Evolutionary conservation across 2,888 invertebrate species (phyloP), one percentile per base, ranked within the genome.

Genomic region (Lasioglossum villosulum): DNA sequence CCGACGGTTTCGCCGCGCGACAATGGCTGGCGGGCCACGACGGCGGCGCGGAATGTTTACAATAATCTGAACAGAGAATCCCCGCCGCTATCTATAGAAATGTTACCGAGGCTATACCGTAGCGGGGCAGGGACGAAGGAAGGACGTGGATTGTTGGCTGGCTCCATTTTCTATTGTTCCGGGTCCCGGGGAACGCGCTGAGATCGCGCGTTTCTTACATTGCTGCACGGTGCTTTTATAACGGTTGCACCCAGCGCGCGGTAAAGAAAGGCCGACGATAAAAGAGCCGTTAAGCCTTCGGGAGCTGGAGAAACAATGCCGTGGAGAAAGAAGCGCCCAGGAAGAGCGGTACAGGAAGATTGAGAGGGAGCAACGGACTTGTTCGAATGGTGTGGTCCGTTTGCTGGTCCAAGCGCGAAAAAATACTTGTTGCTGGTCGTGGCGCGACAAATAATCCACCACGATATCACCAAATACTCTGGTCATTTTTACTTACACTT

Each of bases 231-330:
- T 39, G 90, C 89, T 88, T 90, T 92, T 90, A 91, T 91, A 91
- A 91, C 89, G 88, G 87, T 90, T 90, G 84, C 88, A 84, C 82
- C 87, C 82, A 56, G 78, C 73, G 71, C 75, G 66, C n/a, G 78
- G 56, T 59, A 81, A 88, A 83, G 89, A 91, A 92, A 90, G 91
- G 80, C 74, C 82, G 82, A 68, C 87, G 86, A 91, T 92, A 92
- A 92, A 92, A 90, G 86, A 88, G 86, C 87, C 89, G 92, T 91
- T 92, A 91, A 86, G 88, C 84, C 87, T 83, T 87, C 84, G 83
- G 72, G 83, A 70, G 79, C 76, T 66, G 71, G 82, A 84, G 86
- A 88, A 86, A 90, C 82, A 90, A 82, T 84, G 86, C 75, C 12
- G 73, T 56, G 75, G 37, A 37, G 72, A 73, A 82, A 37, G 80